Evolutionary conservation across 2,888 invertebrate genomes (phyloP).

Genomic region (Ichneumon xanthorius): DNA sequence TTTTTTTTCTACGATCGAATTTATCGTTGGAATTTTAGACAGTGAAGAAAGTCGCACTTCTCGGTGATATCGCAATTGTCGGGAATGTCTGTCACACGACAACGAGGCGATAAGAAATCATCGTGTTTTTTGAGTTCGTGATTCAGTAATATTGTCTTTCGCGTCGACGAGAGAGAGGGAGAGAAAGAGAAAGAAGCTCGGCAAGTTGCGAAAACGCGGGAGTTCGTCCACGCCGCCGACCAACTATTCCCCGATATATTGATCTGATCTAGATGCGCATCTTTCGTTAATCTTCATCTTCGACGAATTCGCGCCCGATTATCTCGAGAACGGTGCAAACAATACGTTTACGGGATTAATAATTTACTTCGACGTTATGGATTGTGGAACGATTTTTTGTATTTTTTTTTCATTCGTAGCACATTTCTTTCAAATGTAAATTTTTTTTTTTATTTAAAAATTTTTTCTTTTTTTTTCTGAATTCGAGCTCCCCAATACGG

Average conservation of each 20-base stretch:
- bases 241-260: neutral
- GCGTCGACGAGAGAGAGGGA: too few species aligned
- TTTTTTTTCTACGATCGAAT: neutral
- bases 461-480: neutral
- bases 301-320: neutral
- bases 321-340: slow-evolving; percentile 11
- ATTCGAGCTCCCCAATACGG: neutral
- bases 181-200: neutral
- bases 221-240: neutral
- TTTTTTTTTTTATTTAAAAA: neutral
- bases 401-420: neutral
- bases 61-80: neutral
- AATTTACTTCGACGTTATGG: neutral
- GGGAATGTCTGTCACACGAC: neutral
- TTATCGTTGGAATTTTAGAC: neutral
- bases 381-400: neutral
- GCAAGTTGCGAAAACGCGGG: slow-evolving; percentile 9
- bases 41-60: neutral
- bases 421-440: neutral
- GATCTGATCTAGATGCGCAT: slow-evolving; percentile 35
- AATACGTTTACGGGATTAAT: neutral
- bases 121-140: neutral
- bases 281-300: slow-evolving; percentile 15
- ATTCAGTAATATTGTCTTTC: too few species aligned
- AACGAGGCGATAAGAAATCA: neutral